Percentiles rank a stretch among this genome's conserved stretches.
Conservation (phyloP, 2,797 vertebrate species). For the Pyrocephalus nanus region DNA sequence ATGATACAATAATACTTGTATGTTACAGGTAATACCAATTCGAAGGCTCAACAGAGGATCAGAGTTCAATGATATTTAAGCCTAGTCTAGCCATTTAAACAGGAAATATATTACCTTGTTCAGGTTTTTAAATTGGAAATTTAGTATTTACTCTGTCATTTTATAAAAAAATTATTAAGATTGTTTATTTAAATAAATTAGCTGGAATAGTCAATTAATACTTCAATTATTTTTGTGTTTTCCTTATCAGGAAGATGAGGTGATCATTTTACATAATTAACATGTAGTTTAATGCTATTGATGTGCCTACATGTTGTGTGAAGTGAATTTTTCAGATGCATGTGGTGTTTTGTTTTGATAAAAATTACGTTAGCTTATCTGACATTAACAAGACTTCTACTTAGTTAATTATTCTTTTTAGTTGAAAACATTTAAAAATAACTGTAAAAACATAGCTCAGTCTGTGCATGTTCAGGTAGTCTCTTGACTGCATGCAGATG, state of each 20-base stretch:
- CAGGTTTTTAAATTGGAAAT: not conserved
- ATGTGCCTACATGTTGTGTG: constrained; percentile 74
- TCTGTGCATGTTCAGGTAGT: constrained; percentile 54
- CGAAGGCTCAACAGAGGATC: not conserved
- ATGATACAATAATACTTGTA: not conserved
- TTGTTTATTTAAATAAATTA: constrained; percentile 21
- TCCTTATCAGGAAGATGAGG: constrained; percentile 93
- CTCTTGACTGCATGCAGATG: constrained; percentile 63
- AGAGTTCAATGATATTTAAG: not conserved
- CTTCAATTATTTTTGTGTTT: constrained; percentile 80
- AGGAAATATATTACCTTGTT: not conserved
- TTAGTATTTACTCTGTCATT: not conserved
- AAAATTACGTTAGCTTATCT: constrained; percentile 26
- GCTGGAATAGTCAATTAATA: constrained; percentile 70
- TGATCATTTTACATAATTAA: constrained; percentile 83
- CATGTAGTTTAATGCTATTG: constrained; percentile 65
- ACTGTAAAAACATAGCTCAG: not conserved
- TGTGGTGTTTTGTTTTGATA: constrained; percentile 69
- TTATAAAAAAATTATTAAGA: not conserved
- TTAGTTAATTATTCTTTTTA: constrained; percentile 3
- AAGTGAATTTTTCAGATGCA: constrained; percentile 75
- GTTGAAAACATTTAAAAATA: not conserved
- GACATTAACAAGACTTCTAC: not conserved
- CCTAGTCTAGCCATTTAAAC: not conserved
- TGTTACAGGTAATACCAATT: not conserved